These are phyloP conservation scores for Halichondria panicea DNA, from an alignment of 37 sponge, comb jelly and placozoan genomes.

Conservation along the genomic window DNA sequence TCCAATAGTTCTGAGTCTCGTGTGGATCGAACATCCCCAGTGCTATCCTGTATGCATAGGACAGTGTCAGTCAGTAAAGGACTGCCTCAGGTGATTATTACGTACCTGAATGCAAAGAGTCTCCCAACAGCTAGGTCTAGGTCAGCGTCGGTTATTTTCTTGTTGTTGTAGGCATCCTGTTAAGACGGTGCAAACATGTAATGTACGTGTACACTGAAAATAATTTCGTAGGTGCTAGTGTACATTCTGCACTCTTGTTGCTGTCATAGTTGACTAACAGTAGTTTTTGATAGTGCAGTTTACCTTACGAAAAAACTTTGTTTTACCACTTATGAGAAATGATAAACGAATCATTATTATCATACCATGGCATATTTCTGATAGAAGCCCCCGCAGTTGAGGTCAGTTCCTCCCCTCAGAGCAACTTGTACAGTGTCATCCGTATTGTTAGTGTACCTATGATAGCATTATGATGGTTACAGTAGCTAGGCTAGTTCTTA, in stretches of 20 bases:
- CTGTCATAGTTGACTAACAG: too few species aligned
- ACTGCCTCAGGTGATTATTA: not conserved
- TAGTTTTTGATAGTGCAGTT: too few species aligned
- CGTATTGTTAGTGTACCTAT: slow-evolving; percentile 55
- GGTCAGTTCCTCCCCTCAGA: slow-evolving; percentile 73
- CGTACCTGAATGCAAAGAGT: slow-evolving; percentile 61
- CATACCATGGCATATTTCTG: slow-evolving; percentile 39
- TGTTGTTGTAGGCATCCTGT: slow-evolving; percentile 64
- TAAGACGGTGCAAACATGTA: not conserved
- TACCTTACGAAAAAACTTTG: too few species aligned
- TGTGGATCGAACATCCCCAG: slow-evolving; percentile 82
- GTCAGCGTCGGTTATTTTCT: slow-evolving; percentile 52
- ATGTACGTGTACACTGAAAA: not conserved
- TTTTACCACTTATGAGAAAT: too few species aligned
- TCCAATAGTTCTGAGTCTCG: slow-evolving; percentile 48
- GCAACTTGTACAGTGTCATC: slow-evolving; percentile 56
- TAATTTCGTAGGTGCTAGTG: not conserved
- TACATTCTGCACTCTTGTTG: too few species aligned
- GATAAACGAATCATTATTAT: too few species aligned
- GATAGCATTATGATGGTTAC: not conserved
- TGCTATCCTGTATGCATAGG: slow-evolving; percentile 33
- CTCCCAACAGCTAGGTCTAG: slow-evolving; percentile 54
- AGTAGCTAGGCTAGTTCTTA: slow-evolving; percentile 20
- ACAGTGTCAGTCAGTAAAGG: not conserved
- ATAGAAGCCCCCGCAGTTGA: slow-evolving; percentile 82